Percentiles rank a stretch among this genome's conserved stretches.
Evolutionary conservation across 2,888 invertebrate genomes (phyloP).

Genomic region (Hydroisotoma schaefferi): DNA sequence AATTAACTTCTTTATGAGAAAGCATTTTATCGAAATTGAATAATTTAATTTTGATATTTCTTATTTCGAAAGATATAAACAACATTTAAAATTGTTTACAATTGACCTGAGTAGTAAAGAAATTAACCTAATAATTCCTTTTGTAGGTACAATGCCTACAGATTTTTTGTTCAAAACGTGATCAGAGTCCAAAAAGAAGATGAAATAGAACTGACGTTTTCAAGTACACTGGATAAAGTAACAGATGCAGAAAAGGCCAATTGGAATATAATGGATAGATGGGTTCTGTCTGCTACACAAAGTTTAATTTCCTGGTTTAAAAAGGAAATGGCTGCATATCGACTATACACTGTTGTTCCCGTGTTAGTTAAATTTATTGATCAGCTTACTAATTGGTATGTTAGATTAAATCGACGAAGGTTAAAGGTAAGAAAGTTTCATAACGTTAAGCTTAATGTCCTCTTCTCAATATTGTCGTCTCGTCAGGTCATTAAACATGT

Average conservation of each 20-base stretch:
- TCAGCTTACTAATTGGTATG: constrained; percentile 98
- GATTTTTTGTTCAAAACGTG: constrained; percentile 92
- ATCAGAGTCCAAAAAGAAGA: constrained; percentile 37
- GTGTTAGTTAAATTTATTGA: constrained; percentile 92
- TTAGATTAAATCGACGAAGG: constrained; percentile 90
- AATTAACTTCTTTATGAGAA: constrained; percentile 14
- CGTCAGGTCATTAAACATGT: too few species aligned
- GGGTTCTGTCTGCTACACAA: constrained; percentile 96
- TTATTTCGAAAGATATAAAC: too few species aligned
- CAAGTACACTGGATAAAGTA: constrained; percentile 28
- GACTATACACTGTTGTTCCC: constrained; percentile 92
- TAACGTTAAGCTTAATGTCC: too few species aligned
- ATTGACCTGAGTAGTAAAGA: too few species aligned
- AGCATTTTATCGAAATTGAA: neutral
- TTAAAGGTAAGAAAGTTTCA: constrained; percentile 61
- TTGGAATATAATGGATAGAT: constrained; percentile 87
- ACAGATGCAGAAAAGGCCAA: constrained; percentile 17
- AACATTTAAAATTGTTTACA: too few species aligned
- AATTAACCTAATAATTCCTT: neutral
- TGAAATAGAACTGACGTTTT: constrained; percentile 33
- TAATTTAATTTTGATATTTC: too few species aligned
- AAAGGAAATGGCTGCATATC: constrained; percentile 90
- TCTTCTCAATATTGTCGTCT: too few species aligned
- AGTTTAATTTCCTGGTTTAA: constrained; percentile 82
- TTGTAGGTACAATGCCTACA: constrained; percentile 69